A percentile compares a stretch with the other conserved stretches of the same genome.
Conservation (phyloP, 2,888 invertebrate species). For the Yponomeuta cagnagella region DNA sequence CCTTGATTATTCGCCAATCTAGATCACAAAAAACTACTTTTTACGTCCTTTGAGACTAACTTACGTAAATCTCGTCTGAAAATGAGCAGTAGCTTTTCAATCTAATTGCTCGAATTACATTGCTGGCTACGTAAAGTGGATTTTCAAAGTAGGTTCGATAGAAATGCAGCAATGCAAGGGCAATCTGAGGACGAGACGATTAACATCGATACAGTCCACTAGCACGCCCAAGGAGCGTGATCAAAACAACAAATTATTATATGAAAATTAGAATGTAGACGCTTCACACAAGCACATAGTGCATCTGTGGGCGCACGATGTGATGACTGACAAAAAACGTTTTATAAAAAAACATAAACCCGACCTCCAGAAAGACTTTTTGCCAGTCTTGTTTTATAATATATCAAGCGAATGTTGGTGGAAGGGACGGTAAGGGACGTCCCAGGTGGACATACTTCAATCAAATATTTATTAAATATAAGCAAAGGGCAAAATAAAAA, state of each 20-base stretch:
- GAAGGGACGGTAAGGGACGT: too few relatives aligned
- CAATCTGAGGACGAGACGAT: background rate
- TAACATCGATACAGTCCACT: background rate
- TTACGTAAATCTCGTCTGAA: constrained; percentile 19
- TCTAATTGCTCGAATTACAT: background rate
- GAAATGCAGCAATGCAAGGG: background rate
- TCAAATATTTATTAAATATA: too few relatives aligned
- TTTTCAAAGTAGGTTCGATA: background rate
- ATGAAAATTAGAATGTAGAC: constrained; percentile 16
- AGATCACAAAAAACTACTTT: constrained; percentile 44
- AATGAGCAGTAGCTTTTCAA: background rate
- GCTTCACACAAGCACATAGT: constrained; percentile 13
- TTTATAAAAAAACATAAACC: too few relatives aligned
- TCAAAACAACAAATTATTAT: constrained; percentile 22
- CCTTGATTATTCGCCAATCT: constrained; percentile 19
- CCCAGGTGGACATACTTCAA: too few relatives aligned
- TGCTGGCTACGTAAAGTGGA: background rate
- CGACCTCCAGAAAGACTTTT: too few relatives aligned
- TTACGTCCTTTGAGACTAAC: constrained; percentile 30
- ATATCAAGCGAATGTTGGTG: too few relatives aligned
- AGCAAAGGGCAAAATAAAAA: too few relatives aligned
- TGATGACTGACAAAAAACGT: constrained; percentile 1
- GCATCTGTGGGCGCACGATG: constrained; percentile 12
- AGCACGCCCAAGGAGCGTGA: constrained; percentile 36
- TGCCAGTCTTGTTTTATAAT: too few relatives aligned